A percentile compares a stretch with the other conserved stretches of the same genome.
phyloP scores from a whole-genome alignment of 2,888 invertebrate species.

The Campoplex nolae region DNA sequence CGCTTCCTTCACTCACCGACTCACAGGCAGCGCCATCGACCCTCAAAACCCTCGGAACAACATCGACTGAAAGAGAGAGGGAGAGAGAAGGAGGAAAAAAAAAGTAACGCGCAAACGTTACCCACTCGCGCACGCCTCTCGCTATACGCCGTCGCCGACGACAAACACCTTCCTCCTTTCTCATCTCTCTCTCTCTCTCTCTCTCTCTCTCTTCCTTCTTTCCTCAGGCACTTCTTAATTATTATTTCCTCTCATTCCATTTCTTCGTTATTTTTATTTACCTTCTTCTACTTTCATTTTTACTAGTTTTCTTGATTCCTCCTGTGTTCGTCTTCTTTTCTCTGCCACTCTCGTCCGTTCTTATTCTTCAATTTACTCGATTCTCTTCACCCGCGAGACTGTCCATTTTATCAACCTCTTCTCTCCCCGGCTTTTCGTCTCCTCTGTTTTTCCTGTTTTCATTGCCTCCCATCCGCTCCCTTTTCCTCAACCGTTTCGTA shows the following conservation, averaged over 20 bases:
- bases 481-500: background rate
- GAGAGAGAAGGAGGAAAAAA: conserved; percentile 1
- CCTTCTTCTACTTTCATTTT: background rate
- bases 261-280: background rate
- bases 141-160: conserved; percentile 67
- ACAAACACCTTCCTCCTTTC: conserved; percentile 32
- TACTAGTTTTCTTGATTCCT: background rate
- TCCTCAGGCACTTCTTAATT: conserved; percentile 5
- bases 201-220: background rate
- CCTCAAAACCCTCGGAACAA: conserved; percentile 41
- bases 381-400: background rate
- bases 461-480: background rate
- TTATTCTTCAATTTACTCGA: background rate
- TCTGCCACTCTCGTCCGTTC: too few species aligned
- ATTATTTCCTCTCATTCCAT: background rate
- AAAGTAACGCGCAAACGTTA: conserved; percentile 28
- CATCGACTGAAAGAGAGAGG: background rate
- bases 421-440: background rate
- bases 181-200: background rate
- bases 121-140: conserved; percentile 48
- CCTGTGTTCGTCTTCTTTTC: background rate
- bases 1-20: conserved; percentile 67
- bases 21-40: conserved; percentile 37
- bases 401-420: background rate
- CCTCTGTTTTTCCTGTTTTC: conserved; percentile 46